These are phyloP conservation scores for Elmis aenea DNA, from an alignment of 2,888 invertebrate genomes.

Conservation along the genomic window DNA sequence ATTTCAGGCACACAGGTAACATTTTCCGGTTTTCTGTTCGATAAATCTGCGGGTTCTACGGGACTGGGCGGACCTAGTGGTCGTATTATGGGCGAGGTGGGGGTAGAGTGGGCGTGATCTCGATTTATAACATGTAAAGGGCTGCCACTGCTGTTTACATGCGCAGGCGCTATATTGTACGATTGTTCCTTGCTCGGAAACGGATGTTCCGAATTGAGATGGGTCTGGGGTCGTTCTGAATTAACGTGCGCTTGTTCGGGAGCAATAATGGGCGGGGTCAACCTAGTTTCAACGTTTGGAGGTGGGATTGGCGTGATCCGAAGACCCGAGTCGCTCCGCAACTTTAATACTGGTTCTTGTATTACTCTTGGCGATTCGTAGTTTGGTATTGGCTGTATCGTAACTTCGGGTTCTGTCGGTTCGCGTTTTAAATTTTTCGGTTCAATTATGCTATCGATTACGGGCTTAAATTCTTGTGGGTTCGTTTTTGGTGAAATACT, in stretches of 20 bases:
- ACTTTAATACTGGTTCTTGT: constrained; percentile 23
- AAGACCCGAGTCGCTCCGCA: constrained; percentile 21
- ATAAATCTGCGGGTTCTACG: constrained; percentile 43
- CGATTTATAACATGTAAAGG: constrained; percentile 8
- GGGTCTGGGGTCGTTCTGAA: too few relatives aligned
- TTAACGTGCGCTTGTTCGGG: constrained; percentile 8
- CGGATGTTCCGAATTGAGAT: too few relatives aligned
- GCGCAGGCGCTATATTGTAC: constrained; percentile 9
- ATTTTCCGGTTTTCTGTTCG: constrained; percentile 42
- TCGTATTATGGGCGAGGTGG: constrained; percentile 5
- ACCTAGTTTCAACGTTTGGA: constrained; percentile 6
- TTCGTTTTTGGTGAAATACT: constrained; percentile 1
- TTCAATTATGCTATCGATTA: constrained; percentile 1
- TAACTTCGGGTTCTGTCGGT: constrained; percentile 25
- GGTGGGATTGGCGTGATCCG: constrained; percentile 33
- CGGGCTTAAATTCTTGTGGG: constrained; percentile 1
- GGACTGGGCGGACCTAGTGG: constrained; percentile 16
- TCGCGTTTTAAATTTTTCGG: constrained; percentile 18
- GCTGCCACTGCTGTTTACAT: constrained; percentile 9
- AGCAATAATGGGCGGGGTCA: constrained; percentile 10
- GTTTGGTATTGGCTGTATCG: constrained; percentile 24
- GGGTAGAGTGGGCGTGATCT: constrained; percentile 2
- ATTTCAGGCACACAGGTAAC: constrained; percentile 44
- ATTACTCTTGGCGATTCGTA: constrained; percentile 18
- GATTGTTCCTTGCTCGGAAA: constrained; percentile 11